Conservation (phyloP, 2,113 vertebrate species). For the Hucho hucho region DNA sequence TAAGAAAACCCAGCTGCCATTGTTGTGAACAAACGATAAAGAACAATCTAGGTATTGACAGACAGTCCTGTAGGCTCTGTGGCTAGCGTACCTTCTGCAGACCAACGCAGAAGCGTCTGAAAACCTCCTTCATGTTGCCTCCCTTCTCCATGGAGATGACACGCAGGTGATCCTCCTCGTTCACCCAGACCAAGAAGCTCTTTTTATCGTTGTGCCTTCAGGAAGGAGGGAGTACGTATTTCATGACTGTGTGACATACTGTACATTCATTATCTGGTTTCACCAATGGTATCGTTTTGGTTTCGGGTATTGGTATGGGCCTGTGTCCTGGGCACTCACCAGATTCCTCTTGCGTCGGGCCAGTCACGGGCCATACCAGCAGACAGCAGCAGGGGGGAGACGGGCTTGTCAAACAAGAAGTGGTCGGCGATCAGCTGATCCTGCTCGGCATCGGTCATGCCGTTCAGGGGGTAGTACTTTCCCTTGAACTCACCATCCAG, state of each 20-base stretch:
- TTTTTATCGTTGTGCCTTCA: conserved; percentile 90
- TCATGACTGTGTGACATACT: neutral
- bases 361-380: conserved; percentile 95
- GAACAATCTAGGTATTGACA: neutral
- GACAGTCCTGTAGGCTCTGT: neutral
- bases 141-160: conserved; percentile 96
- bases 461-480: conserved; percentile 89
- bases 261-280: no score
- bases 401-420: conserved; percentile 95
- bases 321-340: conserved; percentile 67
- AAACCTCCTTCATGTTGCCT: conserved; percentile 96
- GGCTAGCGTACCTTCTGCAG: conserved; percentile 80
- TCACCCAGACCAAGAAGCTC: conserved; percentile 94
- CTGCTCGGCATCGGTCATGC: conserved; percentile 89
- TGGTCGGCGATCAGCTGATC: conserved; percentile 92
- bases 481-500: conserved; percentile 92
- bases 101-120: conserved; percentile 91
- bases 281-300: no score
- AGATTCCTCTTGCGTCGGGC: conserved; percentile 92
- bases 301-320: no score
- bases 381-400: conserved; percentile 89
- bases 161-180: conserved; percentile 92
- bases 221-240: neutral
- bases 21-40: no score
- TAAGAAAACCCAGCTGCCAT: no score